Evolutionary conservation across 2,888 invertebrate genomes (phyloP).

Genomic region (Rapana venosa): DNA sequence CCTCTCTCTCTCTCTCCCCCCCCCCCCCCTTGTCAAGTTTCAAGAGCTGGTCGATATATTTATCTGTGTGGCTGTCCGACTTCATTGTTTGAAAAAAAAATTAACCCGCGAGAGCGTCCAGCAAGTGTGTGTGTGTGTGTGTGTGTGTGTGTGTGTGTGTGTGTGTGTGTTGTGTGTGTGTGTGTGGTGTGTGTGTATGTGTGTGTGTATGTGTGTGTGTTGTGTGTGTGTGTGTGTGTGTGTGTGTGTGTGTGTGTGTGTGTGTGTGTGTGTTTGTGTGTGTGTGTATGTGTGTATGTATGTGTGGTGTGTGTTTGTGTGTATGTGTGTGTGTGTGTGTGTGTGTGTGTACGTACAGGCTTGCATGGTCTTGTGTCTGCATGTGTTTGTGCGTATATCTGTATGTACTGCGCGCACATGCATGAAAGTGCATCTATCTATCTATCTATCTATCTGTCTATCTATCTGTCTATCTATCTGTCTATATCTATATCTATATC

Average conservation of each 20-base stretch:
- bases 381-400: not conserved
- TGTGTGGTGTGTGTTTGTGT: not conserved
- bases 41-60: no score
- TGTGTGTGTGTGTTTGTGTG: not conserved
- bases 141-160: no score
- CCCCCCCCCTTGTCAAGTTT: no score
- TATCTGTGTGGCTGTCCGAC: no score
- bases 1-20: no score
- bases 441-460: no score
- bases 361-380: not conserved
- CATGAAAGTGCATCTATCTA: not conserved
- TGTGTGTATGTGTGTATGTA: not conserved
- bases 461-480: no score
- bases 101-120: no score
- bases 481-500: no score
- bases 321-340: not conserved
- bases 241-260: not conserved
- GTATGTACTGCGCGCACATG: not conserved
- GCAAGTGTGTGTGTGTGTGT: no score
- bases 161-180: not conserved
- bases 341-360: not conserved
- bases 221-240: conserved; percentile 1
- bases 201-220: not conserved
- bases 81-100: no score
- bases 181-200: not conserved